These are phyloP conservation scores for Otolemur crassicaudatus DNA, from an alignment of 2,797 vertebrate genomes.

Conservation along the genomic window DNA sequence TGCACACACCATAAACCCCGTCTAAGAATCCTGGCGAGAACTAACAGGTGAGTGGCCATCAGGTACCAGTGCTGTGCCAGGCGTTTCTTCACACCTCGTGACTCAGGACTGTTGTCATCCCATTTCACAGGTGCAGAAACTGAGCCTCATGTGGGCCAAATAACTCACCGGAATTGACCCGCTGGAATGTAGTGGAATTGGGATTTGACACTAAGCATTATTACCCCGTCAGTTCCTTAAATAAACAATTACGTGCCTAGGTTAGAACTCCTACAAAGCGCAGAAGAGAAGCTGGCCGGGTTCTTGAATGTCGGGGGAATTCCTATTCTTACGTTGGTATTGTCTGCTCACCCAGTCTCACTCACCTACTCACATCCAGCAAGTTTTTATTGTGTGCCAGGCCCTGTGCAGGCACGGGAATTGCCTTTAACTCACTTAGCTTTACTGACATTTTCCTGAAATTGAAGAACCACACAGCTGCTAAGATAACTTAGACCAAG, in stretches of 20 bases:
- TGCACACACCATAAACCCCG: neutral
- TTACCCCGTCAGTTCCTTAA: neutral
- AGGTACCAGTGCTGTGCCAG: too few species aligned
- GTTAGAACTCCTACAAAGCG: neutral
- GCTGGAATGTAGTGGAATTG: neutral
- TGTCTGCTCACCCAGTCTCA: neutral
- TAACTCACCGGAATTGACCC: neutral
- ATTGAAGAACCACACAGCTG: neutral
- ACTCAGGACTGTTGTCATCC: too few species aligned
- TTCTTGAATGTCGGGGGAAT: neutral
- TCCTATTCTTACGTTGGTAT: neutral
- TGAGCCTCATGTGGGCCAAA: neutral
- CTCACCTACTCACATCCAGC: neutral
- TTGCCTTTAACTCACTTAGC: neutral
- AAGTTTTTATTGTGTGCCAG: neutral
- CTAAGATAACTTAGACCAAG: neutral
- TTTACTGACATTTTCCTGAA: neutral
- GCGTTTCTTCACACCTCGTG: neutral
- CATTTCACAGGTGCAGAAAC: neutral
- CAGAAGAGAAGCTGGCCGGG: neutral
- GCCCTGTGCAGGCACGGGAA: neutral
- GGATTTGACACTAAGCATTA: neutral
- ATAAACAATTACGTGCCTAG: neutral
- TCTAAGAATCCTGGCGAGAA: neutral
- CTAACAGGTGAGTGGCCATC: too few species aligned